A percentile compares a stretch with the other conserved stretches of the same genome.
These are phyloP conservation scores for Leistus spinibarbis DNA, from an alignment of 2,888 invertebrate species.

Conservation along the genomic window DNA sequence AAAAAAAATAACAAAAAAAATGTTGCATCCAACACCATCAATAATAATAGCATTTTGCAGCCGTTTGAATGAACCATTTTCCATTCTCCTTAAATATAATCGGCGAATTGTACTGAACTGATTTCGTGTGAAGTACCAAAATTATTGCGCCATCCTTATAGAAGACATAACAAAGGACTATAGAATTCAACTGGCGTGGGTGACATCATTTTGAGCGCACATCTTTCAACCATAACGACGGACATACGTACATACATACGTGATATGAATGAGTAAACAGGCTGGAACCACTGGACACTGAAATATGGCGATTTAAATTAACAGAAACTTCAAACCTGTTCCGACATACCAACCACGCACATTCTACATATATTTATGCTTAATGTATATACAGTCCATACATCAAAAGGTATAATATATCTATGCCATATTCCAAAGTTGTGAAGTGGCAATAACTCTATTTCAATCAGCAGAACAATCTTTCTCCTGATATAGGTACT, in stretches of 20 bases:
- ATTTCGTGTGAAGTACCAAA: neutral
- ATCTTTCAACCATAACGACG: neutral
- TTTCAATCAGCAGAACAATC: neutral
- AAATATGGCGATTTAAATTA: neutral
- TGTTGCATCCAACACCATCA: too few relatives aligned
- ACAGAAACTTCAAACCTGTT: neutral
- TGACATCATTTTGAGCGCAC: neutral
- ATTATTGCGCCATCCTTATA: neutral
- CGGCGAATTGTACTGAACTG: neutral
- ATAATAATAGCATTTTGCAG: neutral
- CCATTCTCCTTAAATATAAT: neutral
- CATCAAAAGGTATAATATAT: neutral
- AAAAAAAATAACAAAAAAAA: too few relatives aligned
- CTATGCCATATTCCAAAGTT: neutral
- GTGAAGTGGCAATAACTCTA: neutral
- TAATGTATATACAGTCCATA: neutral
- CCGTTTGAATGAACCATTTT: neutral
- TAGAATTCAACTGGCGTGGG: neutral
- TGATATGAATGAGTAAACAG: neutral
- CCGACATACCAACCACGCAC: neutral
- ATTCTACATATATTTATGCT: neutral
- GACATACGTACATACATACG: neutral
- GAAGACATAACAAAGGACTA: neutral
- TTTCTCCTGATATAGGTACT: neutral
- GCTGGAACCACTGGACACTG: neutral